Evolutionary conservation across 2,888 invertebrate species (phyloP).

Genomic region (Ophion costatus): DNA sequence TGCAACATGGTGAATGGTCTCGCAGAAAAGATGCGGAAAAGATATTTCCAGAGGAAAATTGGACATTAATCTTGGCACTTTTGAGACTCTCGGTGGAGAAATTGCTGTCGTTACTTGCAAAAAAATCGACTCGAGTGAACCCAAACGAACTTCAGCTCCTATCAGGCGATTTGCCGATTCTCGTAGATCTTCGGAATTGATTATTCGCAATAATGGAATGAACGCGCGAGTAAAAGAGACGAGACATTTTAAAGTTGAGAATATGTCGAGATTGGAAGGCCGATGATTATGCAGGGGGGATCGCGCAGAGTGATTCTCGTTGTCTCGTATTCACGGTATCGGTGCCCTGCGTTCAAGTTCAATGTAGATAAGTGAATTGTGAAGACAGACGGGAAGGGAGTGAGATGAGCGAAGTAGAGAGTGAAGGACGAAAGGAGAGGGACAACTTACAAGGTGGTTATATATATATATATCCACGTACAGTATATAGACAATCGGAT

Average conservation of each 20-base stretch:
- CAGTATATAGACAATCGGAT: neutral
- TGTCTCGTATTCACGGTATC: conserved; percentile 60
- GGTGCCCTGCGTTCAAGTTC: conserved; percentile 49
- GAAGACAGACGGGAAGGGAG: conserved; percentile 28
- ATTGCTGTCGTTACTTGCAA: too few species aligned
- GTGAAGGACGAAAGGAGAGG: conserved; percentile 43
- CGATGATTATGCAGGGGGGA: conserved; percentile 21
- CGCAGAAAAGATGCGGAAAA: too few species aligned
- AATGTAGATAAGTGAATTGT: conserved; percentile 39
- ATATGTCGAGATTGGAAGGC: conserved; percentile 25
- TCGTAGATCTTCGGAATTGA: neutral
- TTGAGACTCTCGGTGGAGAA: too few species aligned
- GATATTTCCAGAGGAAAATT: too few species aligned
- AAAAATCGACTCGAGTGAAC: too few species aligned
- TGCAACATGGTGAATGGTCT: too few species aligned
- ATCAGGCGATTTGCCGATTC: too few species aligned
- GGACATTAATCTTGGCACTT: too few species aligned
- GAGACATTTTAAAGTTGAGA: conserved; percentile 10
- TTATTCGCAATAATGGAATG: conserved; percentile 21
- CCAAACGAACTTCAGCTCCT: too few species aligned
- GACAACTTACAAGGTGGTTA: neutral
- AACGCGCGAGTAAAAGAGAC: conserved; percentile 8
- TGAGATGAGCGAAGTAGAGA: conserved; percentile 30
- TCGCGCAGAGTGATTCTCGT: conserved; percentile 44
- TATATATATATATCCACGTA: conserved; percentile 4